Evolutionary conservation across 2,888 invertebrate species (phyloP).

Genomic region (Tachystola acroxantha): DNA sequence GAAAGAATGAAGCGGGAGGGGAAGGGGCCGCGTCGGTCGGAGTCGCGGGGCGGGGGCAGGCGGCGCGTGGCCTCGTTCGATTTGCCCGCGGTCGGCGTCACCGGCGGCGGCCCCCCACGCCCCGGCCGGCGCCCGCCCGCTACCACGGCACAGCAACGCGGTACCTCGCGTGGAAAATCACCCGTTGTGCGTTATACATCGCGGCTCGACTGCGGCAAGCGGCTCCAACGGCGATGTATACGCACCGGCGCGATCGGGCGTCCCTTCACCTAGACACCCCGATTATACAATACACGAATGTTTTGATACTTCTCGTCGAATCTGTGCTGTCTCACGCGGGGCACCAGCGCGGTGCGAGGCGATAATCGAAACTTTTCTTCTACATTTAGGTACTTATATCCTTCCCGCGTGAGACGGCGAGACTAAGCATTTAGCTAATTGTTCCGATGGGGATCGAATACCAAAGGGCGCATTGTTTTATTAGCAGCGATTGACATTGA

Average conservation of each 20-base stretch:
- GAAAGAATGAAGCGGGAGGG: slow-evolving; percentile 27
- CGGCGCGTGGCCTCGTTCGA: slow-evolving; percentile 72
- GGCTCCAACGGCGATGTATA: slow-evolving; percentile 37
- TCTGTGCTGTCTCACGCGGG: slow-evolving; percentile 45
- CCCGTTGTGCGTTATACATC: slow-evolving; percentile 49
- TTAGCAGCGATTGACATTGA: slow-evolving; percentile 54
- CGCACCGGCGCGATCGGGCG: slow-evolving; percentile 23
- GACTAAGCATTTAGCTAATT: slow-evolving; percentile 55
- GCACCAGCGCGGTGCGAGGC: slow-evolving; percentile 36
- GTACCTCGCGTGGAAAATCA: slow-evolving; percentile 53
- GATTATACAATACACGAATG: slow-evolving; percentile 32
- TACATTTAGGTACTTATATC: too few relatives aligned
- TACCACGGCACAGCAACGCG: slow-evolving; percentile 61
- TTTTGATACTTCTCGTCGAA: slow-evolving; percentile 53
- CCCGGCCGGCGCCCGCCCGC: slow-evolving; percentile 40
- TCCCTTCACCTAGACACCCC: slow-evolving; percentile 34
- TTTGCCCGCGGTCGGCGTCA: slow-evolving; percentile 41
- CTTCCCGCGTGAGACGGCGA: slow-evolving; percentile 32
- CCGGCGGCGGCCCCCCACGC: slow-evolving; percentile 35
- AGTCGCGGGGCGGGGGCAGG: slow-evolving; percentile 36
- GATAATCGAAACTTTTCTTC: slow-evolving; percentile 8
- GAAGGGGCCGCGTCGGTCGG: slow-evolving; percentile 33
- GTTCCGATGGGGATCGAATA: slow-evolving; percentile 51
- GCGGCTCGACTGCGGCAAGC: slow-evolving; percentile 28
- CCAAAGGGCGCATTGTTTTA: slow-evolving; percentile 58